These are phyloP conservation scores for Hexactinellida sp. DNA, from an alignment of 37 sponge, comb jelly and placozoan species.

Conservation along the genomic window DNA sequence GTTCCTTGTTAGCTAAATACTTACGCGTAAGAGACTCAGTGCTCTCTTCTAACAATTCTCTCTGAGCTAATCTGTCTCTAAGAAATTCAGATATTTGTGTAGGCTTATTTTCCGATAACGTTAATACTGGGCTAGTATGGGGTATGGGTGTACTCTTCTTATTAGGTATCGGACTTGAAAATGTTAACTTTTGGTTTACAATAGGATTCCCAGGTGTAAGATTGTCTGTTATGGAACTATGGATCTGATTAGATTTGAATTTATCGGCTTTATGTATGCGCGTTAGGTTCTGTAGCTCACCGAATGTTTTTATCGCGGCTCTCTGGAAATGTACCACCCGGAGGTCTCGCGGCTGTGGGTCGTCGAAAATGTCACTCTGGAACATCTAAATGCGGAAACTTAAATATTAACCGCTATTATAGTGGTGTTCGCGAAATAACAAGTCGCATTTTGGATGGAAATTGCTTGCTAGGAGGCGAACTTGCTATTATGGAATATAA, in stretches of 20 bases:
- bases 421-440: too few species aligned
- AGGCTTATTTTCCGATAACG: neutral
- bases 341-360: neutral
- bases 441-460: too few species aligned
- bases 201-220: neutral
- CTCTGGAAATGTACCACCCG: neutral
- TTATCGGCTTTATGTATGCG: neutral
- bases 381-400: too few species aligned
- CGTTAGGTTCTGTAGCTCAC: neutral
- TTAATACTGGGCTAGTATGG: neutral
- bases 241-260: neutral
- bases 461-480: too few species aligned
- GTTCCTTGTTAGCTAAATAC: neutral
- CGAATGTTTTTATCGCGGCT: slow-evolving; percentile 2
- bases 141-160: neutral
- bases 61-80: neutral
- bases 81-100: neutral
- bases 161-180: neutral
- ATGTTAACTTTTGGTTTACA: slow-evolving; percentile 4
- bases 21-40: neutral
- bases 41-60: neutral
- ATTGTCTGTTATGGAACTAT: neutral
- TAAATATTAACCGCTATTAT: too few species aligned
- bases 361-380: neutral
- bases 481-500: too few species aligned